Percentiles rank a stretch among this genome's conserved stretches.
These are phyloP conservation scores for Seira musarum DNA, from an alignment of 2,888 invertebrate genomes.

Conservation along the genomic window DNA sequence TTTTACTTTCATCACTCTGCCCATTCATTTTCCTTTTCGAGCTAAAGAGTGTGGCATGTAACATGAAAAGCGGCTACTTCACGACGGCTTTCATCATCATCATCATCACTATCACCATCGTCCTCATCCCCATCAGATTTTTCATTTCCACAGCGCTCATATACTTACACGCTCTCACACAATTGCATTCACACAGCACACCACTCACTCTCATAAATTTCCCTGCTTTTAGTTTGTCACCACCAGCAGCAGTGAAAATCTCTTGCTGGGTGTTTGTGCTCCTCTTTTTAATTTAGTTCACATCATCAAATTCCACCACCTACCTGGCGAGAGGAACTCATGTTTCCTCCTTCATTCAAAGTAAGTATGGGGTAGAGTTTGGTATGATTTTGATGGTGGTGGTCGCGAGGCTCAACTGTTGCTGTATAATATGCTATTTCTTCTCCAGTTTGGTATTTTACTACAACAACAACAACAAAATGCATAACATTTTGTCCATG, in stretches of 20 bases:
- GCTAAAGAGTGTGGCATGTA: neutral
- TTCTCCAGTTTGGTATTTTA: too few relatives aligned
- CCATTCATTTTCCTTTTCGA: slow-evolving; percentile 2
- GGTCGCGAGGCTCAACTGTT: slow-evolving; percentile 11
- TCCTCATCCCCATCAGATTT: neutral
- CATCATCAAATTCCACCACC: neutral
- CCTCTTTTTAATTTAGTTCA: slow-evolving; percentile 14
- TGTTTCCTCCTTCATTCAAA: neutral
- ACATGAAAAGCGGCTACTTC: slow-evolving; percentile 5
- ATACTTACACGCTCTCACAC: neutral
- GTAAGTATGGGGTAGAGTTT: neutral
- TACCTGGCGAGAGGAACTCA: neutral
- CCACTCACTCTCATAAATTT: slow-evolving; percentile 19
- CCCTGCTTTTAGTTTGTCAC: slow-evolving; percentile 15
- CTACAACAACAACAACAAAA: neutral
- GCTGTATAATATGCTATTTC: neutral
- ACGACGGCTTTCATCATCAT: slow-evolving; percentile 20
- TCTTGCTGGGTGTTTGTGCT: neutral
- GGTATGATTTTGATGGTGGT: neutral
- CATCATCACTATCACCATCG: slow-evolving; percentile 2
- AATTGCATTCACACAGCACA: neutral
- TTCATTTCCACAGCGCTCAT: slow-evolving; percentile 14
- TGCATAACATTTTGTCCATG: neutral
- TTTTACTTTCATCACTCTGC: neutral
- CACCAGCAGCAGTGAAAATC: neutral